Base-by-base conservation (phyloP, 2,797 vertebrate species). In the Chromobotia macracanthus region DNA sequence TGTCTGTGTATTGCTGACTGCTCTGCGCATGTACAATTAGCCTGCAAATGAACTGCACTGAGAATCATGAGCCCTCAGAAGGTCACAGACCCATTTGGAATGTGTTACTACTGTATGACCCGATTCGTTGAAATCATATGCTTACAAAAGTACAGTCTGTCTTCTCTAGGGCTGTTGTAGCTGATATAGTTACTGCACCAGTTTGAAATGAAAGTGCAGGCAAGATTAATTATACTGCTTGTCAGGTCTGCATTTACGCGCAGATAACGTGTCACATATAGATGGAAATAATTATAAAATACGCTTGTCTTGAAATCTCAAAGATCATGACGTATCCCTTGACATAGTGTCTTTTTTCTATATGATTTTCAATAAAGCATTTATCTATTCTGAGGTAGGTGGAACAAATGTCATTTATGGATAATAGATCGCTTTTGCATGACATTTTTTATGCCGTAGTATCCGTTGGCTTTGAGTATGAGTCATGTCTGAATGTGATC, bases 381-480 rank as follows among this genome's bases (percentile, higher is more conserved):
- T 5, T 50, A 64, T 6, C 4, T 15, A 53, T 21, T 63, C 51
- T 6, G 19, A 41, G 16, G 23, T 61, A 23, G 23, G 41, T 55
- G 12, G 15, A 72, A 31, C 53, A 58, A 16, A 28, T 31, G 25
- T 12, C 18, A 7, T 50, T 7, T 48, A 48, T 18, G 41, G 13
- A 48, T 60, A 68, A 77, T 60, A 6, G 5, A 72, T 46, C 1
- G 15, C 4, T 56, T 55, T 41, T 31, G 16, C 16, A 7, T 7
- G 23, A 55, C 19, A 21, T 51, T 41, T 78, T 31, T 4, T 21
- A 13, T 31, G 77, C 92, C 93, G 73, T 92, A 99, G 98, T 99
- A 87, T 98, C 97, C n/a, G 96, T 98, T 82, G 98, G 98, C 3
- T 99, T 97, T 1, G 98, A 99, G 85, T 99, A 99, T 11, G 98